Conservation (phyloP, 2,797 vertebrate genomes). For the Trichosurus vulpecula region DNA sequence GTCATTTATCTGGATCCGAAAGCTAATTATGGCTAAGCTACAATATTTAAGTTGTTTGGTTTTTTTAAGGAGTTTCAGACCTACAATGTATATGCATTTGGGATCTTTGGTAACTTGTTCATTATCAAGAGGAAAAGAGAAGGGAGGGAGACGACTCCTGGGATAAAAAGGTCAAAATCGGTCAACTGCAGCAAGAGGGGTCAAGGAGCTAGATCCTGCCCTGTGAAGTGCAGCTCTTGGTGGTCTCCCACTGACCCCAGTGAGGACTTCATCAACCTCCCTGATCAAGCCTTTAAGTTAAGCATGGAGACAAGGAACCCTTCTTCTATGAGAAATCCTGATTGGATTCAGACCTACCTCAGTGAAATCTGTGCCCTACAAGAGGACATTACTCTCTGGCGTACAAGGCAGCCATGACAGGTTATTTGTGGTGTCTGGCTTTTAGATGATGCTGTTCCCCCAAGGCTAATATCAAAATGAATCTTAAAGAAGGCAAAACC, state of each 20-base stretch:
- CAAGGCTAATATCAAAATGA: background rate
- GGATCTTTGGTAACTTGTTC: background rate
- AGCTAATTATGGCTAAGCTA: slow-evolving; percentile 25
- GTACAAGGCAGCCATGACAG: background rate
- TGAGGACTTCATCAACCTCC: background rate
- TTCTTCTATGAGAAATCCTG: background rate
- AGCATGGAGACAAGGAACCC: background rate
- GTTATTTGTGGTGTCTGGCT: background rate
- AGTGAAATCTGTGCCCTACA: background rate
- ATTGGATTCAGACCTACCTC: slow-evolving; percentile 36
- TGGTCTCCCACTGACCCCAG: background rate
- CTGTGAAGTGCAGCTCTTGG: background rate
- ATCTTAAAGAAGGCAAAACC: background rate
- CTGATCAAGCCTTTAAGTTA: background rate
- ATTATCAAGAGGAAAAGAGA: slow-evolving; percentile 23
- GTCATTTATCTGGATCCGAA: background rate
- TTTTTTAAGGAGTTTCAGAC: background rate
- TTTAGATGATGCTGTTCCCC: background rate
- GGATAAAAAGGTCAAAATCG: background rate
- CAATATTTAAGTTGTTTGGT: background rate
- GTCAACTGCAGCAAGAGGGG: background rate
- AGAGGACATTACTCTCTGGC: background rate
- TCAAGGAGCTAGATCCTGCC: background rate
- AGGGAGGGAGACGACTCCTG: slow-evolving; percentile 16
- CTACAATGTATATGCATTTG: background rate